phyloP scores from a whole-genome alignment of 2,888 invertebrate genomes.

The Drosophila kanekoi region DNA sequence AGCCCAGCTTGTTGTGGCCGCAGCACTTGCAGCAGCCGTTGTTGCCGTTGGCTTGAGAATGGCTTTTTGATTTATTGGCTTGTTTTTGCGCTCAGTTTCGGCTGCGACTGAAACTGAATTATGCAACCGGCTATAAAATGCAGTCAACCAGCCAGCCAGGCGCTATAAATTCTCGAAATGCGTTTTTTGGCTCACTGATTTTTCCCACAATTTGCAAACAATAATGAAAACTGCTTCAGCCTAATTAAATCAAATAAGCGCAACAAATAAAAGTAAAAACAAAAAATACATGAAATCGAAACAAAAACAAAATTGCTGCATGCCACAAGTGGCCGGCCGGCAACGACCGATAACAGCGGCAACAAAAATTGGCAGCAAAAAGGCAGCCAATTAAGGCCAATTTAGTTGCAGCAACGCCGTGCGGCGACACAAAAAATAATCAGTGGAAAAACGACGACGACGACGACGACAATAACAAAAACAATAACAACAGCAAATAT shows the following conservation, averaged over 20 bases:
- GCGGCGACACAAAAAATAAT: constrained; percentile 70
- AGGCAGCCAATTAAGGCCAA: constrained; percentile 80
- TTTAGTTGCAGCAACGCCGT: constrained; percentile 73
- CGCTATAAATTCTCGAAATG: constrained; percentile 67
- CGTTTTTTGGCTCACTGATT: constrained; percentile 66
- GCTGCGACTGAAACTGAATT: constrained; percentile 53
- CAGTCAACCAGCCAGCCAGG: constrained; percentile 51
- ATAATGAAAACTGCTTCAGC: constrained; percentile 68
- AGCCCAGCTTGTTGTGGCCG: background rate
- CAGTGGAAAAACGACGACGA: constrained; percentile 59
- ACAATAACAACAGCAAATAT: constrained; percentile 33
- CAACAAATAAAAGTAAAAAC: constrained; percentile 61
- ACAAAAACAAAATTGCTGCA: constrained; percentile 46
- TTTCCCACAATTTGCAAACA: constrained; percentile 82
- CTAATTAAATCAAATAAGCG: constrained; percentile 72
- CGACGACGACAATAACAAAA: constrained; percentile 39
- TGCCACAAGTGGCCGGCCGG: constrained; percentile 74
- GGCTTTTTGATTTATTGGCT: constrained; percentile 78
- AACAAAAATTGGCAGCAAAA: constrained; percentile 73
- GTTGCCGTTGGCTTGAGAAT: constrained; percentile 71
- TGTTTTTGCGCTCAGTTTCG: constrained; percentile 65
- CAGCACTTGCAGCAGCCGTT: constrained; percentile 69
- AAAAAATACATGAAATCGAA: constrained; percentile 16
- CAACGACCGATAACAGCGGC: constrained; percentile 67
- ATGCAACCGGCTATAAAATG: constrained; percentile 74